These are phyloP conservation scores for Penelope pileata DNA, from an alignment of 2,113 vertebrate genomes.

Conservation along the genomic window DNA sequence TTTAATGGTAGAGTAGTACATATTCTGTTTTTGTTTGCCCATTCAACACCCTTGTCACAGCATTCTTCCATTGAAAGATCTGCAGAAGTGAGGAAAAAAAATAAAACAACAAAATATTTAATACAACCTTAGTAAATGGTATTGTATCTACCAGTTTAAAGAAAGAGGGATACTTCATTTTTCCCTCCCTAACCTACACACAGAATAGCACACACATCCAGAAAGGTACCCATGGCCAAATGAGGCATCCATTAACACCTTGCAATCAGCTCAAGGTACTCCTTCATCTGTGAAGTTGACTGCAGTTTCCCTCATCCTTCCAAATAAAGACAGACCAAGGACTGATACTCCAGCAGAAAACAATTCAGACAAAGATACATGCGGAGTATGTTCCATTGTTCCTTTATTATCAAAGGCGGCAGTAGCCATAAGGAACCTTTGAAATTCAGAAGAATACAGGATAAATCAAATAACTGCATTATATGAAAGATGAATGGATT, in stretches of 20 bases:
- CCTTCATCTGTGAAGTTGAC: background rate
- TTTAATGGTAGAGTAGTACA: slow-evolving; percentile 81
- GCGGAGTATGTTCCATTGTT: background rate
- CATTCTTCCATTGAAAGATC: slow-evolving; percentile 84
- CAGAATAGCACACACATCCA: background rate
- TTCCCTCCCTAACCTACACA: background rate
- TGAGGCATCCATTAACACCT: background rate
- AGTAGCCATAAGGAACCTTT: background rate
- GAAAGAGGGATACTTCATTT: background rate
- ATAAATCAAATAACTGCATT: background rate
- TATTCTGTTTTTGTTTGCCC: slow-evolving; percentile 78
- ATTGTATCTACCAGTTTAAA: background rate
- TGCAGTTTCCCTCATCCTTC: background rate
- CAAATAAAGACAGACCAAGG: background rate
- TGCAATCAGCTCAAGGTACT: background rate
- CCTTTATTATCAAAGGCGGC: background rate
- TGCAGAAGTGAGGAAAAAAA: slow-evolving; percentile 31
- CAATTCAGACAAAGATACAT: background rate
- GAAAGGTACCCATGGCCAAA: background rate
- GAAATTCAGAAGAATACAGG: background rate
- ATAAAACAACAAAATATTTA: background rate
- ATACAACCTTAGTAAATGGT: background rate
- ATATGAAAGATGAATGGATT: background rate
- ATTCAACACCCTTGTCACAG: slow-evolving; percentile 86
- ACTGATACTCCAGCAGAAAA: background rate